Percentiles rank a stretch among this genome's conserved stretches.
These are phyloP conservation scores for Balaeniceps rex DNA, from an alignment of 2,113 vertebrate species.

Conservation along the genomic window DNA sequence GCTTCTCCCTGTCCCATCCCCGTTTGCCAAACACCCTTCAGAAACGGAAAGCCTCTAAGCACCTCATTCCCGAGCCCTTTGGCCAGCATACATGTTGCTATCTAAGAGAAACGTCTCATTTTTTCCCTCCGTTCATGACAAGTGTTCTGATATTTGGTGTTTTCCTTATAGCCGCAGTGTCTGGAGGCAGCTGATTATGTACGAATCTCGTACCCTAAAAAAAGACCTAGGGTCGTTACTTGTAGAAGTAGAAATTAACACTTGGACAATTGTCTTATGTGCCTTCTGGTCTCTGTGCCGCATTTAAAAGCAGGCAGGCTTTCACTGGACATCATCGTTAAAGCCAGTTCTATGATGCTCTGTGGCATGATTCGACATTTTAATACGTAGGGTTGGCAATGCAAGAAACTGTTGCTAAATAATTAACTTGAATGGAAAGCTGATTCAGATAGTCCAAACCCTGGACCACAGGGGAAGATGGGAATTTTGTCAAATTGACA, in stretches of 20 bases:
- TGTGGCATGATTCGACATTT: not conserved
- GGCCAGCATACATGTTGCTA: not conserved
- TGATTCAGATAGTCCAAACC: not conserved
- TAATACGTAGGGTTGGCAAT: not conserved
- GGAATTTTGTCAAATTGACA: slow-evolving; percentile 7
- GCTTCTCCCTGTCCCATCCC: not conserved
- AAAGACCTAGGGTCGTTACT: not conserved
- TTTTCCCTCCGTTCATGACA: not conserved
- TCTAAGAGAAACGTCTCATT: not conserved
- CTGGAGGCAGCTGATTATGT: not conserved
- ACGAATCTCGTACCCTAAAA: not conserved
- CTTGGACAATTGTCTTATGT: not conserved
- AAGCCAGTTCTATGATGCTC: not conserved
- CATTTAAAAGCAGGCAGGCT: not conserved
- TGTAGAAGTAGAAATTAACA: not conserved
- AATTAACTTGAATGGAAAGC: not conserved
- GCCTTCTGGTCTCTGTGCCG: not conserved
- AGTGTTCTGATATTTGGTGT: not conserved
- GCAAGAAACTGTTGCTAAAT: not conserved
- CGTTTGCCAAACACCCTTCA: not conserved
- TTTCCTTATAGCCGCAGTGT: not conserved
- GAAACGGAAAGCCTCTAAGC: not conserved
- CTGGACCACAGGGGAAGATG: not conserved
- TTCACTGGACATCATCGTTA: not conserved
- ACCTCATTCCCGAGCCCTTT: not conserved